A percentile compares a stretch with the other conserved stretches of the same genome.
These are phyloP conservation scores for Epizoanthus scotinus DNA, from an alignment of 92 coral and sea anemone genomes.

Conservation along the genomic window DNA sequence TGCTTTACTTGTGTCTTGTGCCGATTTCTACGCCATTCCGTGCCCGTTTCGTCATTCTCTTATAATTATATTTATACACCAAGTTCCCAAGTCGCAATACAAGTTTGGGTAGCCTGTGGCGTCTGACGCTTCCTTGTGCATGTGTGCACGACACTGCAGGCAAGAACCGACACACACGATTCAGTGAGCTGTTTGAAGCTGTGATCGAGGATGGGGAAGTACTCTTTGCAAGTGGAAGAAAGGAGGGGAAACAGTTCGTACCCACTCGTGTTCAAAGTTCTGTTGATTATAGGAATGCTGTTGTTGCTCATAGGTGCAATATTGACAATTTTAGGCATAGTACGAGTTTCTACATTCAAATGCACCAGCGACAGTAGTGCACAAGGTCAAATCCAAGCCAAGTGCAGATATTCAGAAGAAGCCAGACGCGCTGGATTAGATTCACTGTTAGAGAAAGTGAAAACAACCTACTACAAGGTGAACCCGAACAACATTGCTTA, in stretches of 20 bases:
- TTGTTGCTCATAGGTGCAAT: constrained; percentile 67
- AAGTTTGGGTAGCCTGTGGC: too few species aligned
- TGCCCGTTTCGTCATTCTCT: too few species aligned
- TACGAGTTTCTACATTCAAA: neutral
- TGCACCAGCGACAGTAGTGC: constrained; percentile 4
- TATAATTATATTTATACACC: too few species aligned
- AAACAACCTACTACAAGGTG: constrained; percentile 68
- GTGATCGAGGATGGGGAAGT: constrained; percentile 3
- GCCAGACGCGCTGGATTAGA: constrained; percentile 72
- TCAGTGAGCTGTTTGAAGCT: too few species aligned
- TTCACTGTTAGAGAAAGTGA: constrained; percentile 65
- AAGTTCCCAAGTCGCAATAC: too few species aligned
- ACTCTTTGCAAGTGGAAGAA: constrained; percentile 7
- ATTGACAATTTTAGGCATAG: constrained; percentile 65
- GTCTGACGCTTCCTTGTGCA: too few species aligned
- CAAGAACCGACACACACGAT: too few species aligned
- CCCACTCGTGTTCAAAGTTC: constrained; percentile 31
- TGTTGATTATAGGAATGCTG: constrained; percentile 49
- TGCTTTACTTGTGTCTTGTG: too few species aligned
- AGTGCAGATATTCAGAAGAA: constrained; percentile 63
- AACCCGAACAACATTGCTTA: constrained; percentile 75
- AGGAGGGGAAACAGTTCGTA: constrained; percentile 17
- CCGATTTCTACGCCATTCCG: too few species aligned
- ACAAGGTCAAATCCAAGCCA: constrained; percentile 11
- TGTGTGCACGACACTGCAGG: too few species aligned